Conservation (phyloP, 2,797 vertebrate genomes). For the Bovichtus diacanthus region DNA sequence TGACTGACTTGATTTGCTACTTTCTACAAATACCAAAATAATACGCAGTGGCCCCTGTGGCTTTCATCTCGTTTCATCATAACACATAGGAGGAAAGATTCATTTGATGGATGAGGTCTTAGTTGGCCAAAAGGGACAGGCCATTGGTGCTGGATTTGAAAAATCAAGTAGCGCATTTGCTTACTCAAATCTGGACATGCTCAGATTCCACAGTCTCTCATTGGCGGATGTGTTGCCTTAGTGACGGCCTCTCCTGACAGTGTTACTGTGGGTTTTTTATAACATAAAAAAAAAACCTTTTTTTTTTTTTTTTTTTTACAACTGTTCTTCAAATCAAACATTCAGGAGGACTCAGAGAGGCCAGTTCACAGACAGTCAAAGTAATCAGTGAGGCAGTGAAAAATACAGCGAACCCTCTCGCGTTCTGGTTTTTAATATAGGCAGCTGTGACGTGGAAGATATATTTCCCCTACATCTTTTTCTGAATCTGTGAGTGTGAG, state of each 20-base stretch:
- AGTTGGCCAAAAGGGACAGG: conserved; percentile 25
- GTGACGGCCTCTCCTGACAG: conserved; percentile 39
- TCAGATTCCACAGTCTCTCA: conserved; percentile 31
- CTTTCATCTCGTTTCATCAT: conserved; percentile 43
- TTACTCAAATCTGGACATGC: conserved; percentile 33
- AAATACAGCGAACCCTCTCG: conserved; percentile 39
- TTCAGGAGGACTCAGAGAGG: conserved; percentile 5
- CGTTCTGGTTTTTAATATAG: conserved; percentile 9
- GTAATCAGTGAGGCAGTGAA: conserved; percentile 38
- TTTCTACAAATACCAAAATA: conserved; percentile 31
- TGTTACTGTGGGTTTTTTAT: conserved; percentile 4
- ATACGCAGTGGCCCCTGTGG: conserved; percentile 24
- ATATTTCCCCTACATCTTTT: conserved; percentile 43
- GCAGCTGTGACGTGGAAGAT: conserved; percentile 30
- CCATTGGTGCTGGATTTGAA: conserved; percentile 16
- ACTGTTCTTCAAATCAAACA: conserved; percentile 7
- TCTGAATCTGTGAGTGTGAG: conserved; percentile 44
- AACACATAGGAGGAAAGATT: conserved; percentile 34
- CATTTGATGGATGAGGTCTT: conserved; percentile 47
- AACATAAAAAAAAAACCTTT: neutral
- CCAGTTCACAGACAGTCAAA: conserved; percentile 22
- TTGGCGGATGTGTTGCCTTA: conserved; percentile 46
- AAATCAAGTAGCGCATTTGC: conserved; percentile 31
- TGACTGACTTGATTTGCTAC: conserved; percentile 19
- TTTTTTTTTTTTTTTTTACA: too few species aligned